Base-by-base conservation (phyloP, 2,888 invertebrate species). In the Timema cristinae region DNA sequence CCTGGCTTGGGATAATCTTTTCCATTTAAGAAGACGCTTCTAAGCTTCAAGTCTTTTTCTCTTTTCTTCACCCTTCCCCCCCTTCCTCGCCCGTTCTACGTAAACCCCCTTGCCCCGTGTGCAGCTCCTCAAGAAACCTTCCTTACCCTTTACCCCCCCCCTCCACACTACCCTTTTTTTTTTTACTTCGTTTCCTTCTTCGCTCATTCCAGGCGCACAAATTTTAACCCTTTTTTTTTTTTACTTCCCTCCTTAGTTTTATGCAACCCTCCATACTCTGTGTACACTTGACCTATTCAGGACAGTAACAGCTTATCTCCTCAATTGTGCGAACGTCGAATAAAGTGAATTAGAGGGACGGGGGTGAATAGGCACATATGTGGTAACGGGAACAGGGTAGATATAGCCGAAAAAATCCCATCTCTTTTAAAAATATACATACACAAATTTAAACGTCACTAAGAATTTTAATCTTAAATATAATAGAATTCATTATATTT, bases 1-100 rank as follows among this genome's bases (percentile, higher is more conserved):
- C 70, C 70, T 66, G 16, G 67, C 67, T 48, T 56, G 67, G 74
- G 74, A 74, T 74, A 74, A 74, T 74, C 74, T 74, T 74, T 73
- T 72, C 74, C 74, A 74, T 74, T 74, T 74, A 74, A 74, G 72
- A 74, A 72, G 72, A 72, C 69, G 74, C 72, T 63, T 71, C 68
- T 71, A 71, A 72, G 71, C 66, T 56, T 68, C 71, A 63, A 71
- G 68, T 70, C 73, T 70, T 68, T 71, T 67, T 67, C 69, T 56
- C 59, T 49, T 15, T 47, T 49, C 70, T 47, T n/a, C 59, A 49
- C 69, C 69, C 51, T 61, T 48, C 67, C 47, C 61, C 50, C 50
- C 51, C 47, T 47, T 63, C 61, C 51, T 51, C 70, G 8, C 11
- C 47, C 71, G 15, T 48, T n/a, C 56, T 50, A 6, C 50, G 49